A percentile compares a stretch with the other conserved stretches of the same genome.
Evolutionary conservation across 2,113 vertebrate species (phyloP).

Genomic region (Corvus hawaiiensis): DNA sequence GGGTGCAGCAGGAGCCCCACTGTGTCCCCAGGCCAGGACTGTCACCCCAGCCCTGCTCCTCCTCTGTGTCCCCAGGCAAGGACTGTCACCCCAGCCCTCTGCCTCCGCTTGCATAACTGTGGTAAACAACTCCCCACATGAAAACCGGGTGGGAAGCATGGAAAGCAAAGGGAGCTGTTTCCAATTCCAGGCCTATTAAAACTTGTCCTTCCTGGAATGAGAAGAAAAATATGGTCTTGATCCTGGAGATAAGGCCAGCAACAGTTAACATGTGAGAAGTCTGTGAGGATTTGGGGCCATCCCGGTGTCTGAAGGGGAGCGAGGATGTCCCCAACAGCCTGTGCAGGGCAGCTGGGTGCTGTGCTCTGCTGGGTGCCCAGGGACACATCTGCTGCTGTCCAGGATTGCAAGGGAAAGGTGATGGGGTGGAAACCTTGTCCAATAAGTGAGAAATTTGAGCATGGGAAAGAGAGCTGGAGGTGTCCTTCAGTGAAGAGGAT

Average conservation of each 20-base stretch:
- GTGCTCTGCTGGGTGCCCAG: background rate
- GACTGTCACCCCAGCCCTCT: background rate
- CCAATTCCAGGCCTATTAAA: constrained; percentile 20
- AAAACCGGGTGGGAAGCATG: background rate
- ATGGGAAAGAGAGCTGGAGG: background rate
- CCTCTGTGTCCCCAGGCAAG: background rate
- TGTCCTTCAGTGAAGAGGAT: background rate
- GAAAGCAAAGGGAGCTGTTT: constrained; percentile 17
- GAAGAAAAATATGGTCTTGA: background rate
- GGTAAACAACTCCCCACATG: background rate
- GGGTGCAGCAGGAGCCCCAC: rapidly evolving
- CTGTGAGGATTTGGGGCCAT: background rate
- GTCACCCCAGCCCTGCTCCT: background rate
- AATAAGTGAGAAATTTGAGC: background rate
- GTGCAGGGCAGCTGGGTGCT: background rate
- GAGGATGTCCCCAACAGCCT: background rate
- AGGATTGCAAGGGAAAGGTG: background rate
- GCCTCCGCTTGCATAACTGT: background rate
- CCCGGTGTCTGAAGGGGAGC: rapidly evolving
- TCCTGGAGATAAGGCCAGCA: constrained; percentile 4
- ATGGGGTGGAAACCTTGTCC: background rate
- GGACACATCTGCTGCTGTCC: background rate
- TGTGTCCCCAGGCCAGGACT: background rate
- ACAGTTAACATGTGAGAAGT: background rate
- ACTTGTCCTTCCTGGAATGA: constrained; percentile 11